These are phyloP conservation scores for Eulithis testata DNA, from an alignment of 2,888 invertebrate genomes.

Conservation along the genomic window DNA sequence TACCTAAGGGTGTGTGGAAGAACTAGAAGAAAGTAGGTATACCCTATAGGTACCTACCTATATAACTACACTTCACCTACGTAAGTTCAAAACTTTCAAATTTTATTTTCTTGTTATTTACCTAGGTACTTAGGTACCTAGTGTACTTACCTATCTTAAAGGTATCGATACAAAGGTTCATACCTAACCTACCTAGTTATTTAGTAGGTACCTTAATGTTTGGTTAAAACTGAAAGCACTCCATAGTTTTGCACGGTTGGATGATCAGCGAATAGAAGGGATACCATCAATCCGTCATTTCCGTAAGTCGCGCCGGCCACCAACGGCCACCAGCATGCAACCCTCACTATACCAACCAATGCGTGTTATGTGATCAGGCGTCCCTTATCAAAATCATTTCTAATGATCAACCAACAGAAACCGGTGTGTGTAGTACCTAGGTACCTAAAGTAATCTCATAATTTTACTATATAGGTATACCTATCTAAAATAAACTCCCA, in stretches of 20 bases:
- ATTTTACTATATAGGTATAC: too few species aligned
- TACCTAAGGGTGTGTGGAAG: background rate
- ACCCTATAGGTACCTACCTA: background rate
- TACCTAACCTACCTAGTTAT: too few species aligned
- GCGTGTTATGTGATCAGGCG: conserved; percentile 15
- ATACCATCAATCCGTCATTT: conserved; percentile 9
- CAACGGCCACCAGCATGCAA: background rate
- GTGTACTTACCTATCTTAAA: too few species aligned
- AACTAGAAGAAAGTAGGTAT: too few species aligned
- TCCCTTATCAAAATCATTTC: conserved; percentile 1
- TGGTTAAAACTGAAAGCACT: background rate
- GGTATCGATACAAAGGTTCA: too few species aligned
- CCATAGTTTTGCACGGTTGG: conserved; percentile 10
- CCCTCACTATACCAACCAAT: background rate
- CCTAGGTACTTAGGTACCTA: too few species aligned
- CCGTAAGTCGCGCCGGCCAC: background rate
- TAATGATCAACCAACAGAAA: too few species aligned
- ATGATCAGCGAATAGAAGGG: conserved; percentile 16
- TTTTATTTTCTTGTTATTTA: too few species aligned
- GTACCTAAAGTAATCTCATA: background rate
- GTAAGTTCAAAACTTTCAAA: too few species aligned
- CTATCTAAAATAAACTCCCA: conserved; percentile 13
- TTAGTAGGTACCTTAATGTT: background rate
- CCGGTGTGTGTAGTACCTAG: too few species aligned
- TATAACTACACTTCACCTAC: background rate